Percentiles rank a stretch among this genome's conserved stretches.
phyloP scores from a whole-genome alignment of 1,140 invertebrate genomes.

The Zophobas atratus region DNA sequence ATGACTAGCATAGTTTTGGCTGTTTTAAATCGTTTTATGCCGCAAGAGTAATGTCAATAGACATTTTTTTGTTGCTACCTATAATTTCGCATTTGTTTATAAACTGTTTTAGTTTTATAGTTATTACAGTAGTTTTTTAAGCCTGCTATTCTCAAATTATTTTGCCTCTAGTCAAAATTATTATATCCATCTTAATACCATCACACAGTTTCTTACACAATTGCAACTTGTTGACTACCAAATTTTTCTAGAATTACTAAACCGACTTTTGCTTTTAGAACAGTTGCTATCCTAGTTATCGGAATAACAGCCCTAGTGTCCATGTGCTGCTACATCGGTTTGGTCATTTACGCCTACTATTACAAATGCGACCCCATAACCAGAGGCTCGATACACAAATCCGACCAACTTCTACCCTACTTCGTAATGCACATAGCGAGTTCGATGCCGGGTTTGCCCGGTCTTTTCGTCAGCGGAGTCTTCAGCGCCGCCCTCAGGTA shows the following conservation, averaged over 20 bases:
- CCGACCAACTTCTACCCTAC: conserved; percentile 74
- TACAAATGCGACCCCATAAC: conserved; percentile 81
- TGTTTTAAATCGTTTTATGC: too few relatives aligned
- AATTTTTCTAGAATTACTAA: not conserved
- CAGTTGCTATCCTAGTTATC: conserved; percentile 66
- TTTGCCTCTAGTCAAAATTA: too few relatives aligned
- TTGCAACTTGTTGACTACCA: too few relatives aligned
- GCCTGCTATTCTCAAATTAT: too few relatives aligned
- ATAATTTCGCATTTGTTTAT: too few relatives aligned
- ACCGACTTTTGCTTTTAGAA: conserved; percentile 58
- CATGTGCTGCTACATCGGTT: conserved; percentile 75
- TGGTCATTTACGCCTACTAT: conserved; percentile 83
- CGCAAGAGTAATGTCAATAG: too few relatives aligned
- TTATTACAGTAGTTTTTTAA: too few relatives aligned
- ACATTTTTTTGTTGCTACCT: too few relatives aligned
- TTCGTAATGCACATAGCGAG: conserved; percentile 78
- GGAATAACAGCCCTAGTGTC: conserved; percentile 67
- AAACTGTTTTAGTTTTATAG: too few relatives aligned
- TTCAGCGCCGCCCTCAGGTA: conserved; percentile 80
- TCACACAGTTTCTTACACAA: too few relatives aligned
- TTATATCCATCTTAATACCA: too few relatives aligned
- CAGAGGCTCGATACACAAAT: conserved; percentile 71
- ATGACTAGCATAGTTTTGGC: too few relatives aligned
- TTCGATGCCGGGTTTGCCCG: conserved; percentile 73
- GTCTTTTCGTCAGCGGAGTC: conserved; percentile 79